These are phyloP conservation scores for Zootoca vivipara DNA, from an alignment of 2,113 vertebrate genomes.

Conservation along the genomic window DNA sequence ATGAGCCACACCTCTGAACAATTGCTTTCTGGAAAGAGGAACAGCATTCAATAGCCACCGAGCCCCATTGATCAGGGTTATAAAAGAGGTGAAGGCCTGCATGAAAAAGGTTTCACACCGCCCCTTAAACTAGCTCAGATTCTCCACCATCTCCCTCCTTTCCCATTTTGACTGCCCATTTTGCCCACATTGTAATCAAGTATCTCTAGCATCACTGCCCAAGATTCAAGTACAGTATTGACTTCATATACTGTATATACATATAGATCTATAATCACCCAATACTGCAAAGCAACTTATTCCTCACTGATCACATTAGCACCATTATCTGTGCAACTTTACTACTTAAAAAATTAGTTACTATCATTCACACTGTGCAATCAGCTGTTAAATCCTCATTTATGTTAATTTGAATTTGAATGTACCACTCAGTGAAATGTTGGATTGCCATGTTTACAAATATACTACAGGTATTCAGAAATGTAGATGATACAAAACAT, in stretches of 20 bases:
- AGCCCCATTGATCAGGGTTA: constrained; percentile 64
- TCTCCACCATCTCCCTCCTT: not conserved
- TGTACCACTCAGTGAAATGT: constrained; percentile 70
- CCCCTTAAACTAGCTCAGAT: not conserved
- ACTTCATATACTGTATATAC: not conserved
- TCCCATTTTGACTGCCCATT: constrained; percentile 21
- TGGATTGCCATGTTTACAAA: constrained; percentile 84
- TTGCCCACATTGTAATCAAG: not conserved
- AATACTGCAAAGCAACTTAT: constrained; percentile 19
- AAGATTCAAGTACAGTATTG: not conserved
- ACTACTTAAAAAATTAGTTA: constrained; percentile 71
- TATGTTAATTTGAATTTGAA: constrained; percentile 78
- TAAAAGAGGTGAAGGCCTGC: constrained; percentile 64
- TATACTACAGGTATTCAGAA: constrained; percentile 81
- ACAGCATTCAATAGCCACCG: constrained; percentile 63
- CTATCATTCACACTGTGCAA: constrained; percentile 79
- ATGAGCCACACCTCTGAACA: constrained; percentile 77
- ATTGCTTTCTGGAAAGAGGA: constrained; percentile 70
- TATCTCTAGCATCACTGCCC: not conserved
- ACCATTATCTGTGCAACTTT: constrained; percentile 55
- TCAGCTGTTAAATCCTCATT: constrained; percentile 82
- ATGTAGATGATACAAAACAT: constrained; percentile 73
- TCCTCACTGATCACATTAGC: constrained; percentile 27
- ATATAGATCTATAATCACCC: not conserved
- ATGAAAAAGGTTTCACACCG: not conserved